Base-by-base conservation (phyloP, 1,140 invertebrate genomes). In the Luehdorfia chinensis region DNA sequence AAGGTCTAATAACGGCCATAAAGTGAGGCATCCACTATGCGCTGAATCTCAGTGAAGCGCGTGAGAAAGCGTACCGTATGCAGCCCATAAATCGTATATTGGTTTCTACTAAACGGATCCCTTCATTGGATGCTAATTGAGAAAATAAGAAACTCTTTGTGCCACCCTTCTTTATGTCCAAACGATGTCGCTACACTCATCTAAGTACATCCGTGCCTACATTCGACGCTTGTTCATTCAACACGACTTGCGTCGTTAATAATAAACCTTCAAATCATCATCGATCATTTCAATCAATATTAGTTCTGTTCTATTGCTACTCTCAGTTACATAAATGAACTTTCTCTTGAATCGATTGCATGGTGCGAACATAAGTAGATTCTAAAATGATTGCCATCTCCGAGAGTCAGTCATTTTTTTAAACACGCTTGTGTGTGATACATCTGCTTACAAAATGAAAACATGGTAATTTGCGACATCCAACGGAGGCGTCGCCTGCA, bases 111-210 rank as follows among this genome's bases (percentile, higher is more conserved):
- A 73, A 81, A 79, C 69, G 75, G 72, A 61, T 69, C 69, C 66
- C 64, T 81, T 84, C 65, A 78, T 80, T 75, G 55, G 66, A 73
- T 70, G 65, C 65, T 78, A 75, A 81, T 79, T 78, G 69, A 76
- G 53, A 71, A 70, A 76, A 72, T 53, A 76, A 68, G 60, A 71
- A 66, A 65, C 65, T 58, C 65, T 66, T 66, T 74, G 69, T 70
- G 43, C 15, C 28, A 37, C 47, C 28, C 19, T 52, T 46, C 50
- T 63, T 68, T 55, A 58, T 46, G 28, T 60, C 55, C 55, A 69
- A 68, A 66, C 43, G 52, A 53, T 65, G 59, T 75, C 62, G 53
- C 59, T 36, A 47, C 4, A 7, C 14, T 7, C 5, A 14, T n/a
- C 14, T 6, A 36, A 19, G 46, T 30, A 47, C 61, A 50, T 12